A percentile compares a stretch with the other conserved stretches of the same genome.
phyloP scores from a whole-genome alignment of 2,797 vertebrate genomes.

The Okamejei kenojei region DNA sequence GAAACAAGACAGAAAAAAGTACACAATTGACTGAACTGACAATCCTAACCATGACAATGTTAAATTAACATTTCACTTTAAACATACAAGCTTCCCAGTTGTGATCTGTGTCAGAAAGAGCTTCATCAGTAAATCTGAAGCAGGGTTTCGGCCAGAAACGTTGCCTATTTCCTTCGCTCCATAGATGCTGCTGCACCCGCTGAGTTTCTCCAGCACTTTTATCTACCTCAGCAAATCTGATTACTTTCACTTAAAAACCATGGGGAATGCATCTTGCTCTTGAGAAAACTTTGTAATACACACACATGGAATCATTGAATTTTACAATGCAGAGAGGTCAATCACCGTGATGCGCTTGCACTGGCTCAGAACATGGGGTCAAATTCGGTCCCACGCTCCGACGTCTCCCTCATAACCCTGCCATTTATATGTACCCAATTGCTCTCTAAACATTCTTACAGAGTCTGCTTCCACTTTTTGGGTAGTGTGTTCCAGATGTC shows the following conservation, averaged over 20 bases:
- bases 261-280: not conserved
- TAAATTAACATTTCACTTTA: not conserved
- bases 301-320: not conserved
- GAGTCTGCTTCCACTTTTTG: not conserved
- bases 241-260: not conserved
- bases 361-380: not conserved
- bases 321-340: not conserved
- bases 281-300: not conserved
- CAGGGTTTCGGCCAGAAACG: too few species aligned
- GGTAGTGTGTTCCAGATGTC: not conserved
- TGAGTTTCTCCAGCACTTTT: too few species aligned
- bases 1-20: not conserved
- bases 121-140: not conserved
- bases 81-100: not conserved
- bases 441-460: not conserved
- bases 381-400: not conserved
- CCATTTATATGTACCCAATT: not conserved
- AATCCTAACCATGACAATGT: not conserved
- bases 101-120: not conserved
- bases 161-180: too few species aligned
- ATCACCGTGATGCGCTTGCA: not conserved
- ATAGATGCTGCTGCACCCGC: too few species aligned
- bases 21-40: not conserved
- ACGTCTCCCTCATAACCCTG: not conserved
- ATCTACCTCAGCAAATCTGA: not conserved